phyloP scores from a whole-genome alignment of 2,797 vertebrate species.

The Hylomyscus alleni region DNA sequence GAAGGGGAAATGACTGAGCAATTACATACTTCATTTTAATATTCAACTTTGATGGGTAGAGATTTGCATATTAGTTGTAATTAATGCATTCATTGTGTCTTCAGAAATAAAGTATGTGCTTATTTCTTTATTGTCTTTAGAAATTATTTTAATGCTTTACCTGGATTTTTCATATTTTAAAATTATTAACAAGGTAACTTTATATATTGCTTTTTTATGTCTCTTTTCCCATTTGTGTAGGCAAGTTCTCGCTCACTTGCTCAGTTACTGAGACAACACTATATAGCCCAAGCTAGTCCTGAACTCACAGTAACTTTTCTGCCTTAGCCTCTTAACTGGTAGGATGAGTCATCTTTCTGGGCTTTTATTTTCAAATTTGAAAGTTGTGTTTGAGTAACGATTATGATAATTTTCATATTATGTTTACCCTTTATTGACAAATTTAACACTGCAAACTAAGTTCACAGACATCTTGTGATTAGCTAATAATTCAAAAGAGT shows the following conservation, averaged over 20 bases:
- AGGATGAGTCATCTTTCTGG: neutral
- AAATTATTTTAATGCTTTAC: neutral
- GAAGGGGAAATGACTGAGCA: neutral
- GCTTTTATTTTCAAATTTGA: neutral
- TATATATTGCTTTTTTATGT: neutral
- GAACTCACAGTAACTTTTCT: neutral
- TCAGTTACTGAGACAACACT: neutral
- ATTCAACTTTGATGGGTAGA: neutral
- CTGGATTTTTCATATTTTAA: neutral
- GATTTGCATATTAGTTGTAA: neutral
- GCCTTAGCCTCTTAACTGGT: neutral
- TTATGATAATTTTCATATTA: neutral
- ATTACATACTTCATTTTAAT: neutral
- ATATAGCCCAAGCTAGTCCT: neutral
- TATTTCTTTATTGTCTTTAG: neutral
- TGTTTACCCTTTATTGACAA: neutral
- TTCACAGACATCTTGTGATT: neutral
- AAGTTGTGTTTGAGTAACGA: neutral
- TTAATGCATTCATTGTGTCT: neutral
- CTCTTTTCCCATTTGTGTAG: neutral
- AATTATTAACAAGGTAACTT: neutral
- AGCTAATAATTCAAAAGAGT: neutral
- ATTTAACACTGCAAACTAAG: neutral
- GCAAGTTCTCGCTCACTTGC: neutral
- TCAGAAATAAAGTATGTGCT: neutral